Evolutionary conservation across 2,888 invertebrate genomes (phyloP).

Genomic region (Tenthredo notha): DNA sequence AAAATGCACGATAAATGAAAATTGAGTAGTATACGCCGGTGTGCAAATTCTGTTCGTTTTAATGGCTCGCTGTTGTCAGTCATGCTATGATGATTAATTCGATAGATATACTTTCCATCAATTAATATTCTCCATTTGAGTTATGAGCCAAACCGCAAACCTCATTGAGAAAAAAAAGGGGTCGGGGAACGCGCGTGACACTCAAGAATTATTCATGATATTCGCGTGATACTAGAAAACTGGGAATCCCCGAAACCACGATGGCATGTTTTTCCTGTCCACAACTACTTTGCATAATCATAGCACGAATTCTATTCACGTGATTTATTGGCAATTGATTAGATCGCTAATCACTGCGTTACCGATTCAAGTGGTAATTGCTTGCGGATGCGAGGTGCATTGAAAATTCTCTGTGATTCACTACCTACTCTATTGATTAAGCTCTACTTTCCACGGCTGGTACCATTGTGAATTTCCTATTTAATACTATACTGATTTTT

Average conservation of each 20-base stretch:
- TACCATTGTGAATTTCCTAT: background rate
- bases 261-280: constrained; percentile 29
- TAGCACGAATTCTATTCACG: constrained; percentile 35
- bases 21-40: background rate
- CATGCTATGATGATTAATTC: background rate
- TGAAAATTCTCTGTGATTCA: constrained; percentile 71
- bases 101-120: background rate
- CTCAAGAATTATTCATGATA: constrained; percentile 32
- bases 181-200: constrained; percentile 30
- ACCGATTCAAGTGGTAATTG: constrained; percentile 46
- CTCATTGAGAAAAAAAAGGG: constrained; percentile 1
- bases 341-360: constrained; percentile 45
- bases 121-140: constrained; percentile 14
- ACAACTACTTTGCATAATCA: constrained; percentile 37
- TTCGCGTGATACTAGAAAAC: constrained; percentile 35
- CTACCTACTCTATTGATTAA: constrained; percentile 33
- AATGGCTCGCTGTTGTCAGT: background rate
- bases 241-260: constrained; percentile 32
- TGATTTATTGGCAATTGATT: constrained; percentile 46
- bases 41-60: background rate
- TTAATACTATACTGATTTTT: background rate
- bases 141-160: background rate
- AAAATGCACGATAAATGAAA: background rate
- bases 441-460: background rate
- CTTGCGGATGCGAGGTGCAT: constrained; percentile 57